phyloP scores from a whole-genome alignment of 1,140 invertebrate genomes.

The Colletes latitarsis region DNA sequence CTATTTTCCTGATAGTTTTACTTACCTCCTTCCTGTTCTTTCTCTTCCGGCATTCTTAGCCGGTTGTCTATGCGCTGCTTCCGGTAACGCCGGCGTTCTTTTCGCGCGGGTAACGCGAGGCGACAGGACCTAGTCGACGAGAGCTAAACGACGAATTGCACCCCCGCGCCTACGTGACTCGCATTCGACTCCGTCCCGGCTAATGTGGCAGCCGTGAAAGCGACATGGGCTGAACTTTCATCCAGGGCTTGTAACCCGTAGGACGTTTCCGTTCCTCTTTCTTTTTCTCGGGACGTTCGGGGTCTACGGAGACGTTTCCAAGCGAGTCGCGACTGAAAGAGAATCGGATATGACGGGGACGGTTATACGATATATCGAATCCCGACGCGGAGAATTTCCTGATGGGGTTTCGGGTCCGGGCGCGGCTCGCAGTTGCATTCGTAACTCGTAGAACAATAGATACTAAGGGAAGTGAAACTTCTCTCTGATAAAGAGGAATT shows the following conservation, averaged over 20 bases:
- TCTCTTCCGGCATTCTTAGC: neutral
- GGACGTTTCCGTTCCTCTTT: neutral
- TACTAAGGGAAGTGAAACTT: neutral
- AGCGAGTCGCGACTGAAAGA: conserved; percentile 28
- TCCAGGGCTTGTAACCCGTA: neutral
- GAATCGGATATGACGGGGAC: conserved; percentile 57
- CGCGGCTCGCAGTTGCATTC: conserved; percentile 40
- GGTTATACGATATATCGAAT: conserved; percentile 59
- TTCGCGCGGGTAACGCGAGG: conserved; percentile 28
- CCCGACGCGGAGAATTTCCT: conserved; percentile 50
- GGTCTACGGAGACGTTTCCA: neutral
- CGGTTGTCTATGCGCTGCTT: neutral
- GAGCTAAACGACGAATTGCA: conserved; percentile 66
- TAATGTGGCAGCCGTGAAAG: conserved; percentile 53
- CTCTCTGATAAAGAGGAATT: conserved; percentile 28
- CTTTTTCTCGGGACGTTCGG: too few relatives aligned
- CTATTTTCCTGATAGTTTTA: neutral
- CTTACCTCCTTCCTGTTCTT: neutral
- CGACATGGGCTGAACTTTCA: conserved; percentile 27
- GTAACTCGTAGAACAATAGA: conserved; percentile 42
- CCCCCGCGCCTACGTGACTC: conserved; percentile 54
- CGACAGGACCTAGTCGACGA: conserved; percentile 51
- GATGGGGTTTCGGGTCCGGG: conserved; percentile 44
- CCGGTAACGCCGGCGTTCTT: neutral
- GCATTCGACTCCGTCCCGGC: conserved; percentile 44